phyloP scores from a whole-genome alignment of 2,888 invertebrate species.

The Pollenia griseotomentosa region DNA sequence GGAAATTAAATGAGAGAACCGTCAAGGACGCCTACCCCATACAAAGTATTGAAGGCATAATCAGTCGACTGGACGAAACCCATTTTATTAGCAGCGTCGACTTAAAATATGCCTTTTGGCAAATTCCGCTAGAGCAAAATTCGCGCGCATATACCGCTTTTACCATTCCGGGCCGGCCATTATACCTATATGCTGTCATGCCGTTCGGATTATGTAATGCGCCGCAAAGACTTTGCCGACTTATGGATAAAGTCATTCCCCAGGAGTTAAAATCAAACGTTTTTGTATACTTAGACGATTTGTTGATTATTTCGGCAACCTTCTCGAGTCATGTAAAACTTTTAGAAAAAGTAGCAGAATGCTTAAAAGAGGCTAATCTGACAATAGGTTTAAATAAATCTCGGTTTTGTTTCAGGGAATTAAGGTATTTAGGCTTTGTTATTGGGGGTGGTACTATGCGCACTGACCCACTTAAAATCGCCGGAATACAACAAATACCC shows the following conservation, averaged over 20 bases:
- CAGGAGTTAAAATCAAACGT: constrained; percentile 49
- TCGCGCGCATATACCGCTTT: constrained; percentile 45
- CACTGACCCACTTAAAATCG: constrained; percentile 60
- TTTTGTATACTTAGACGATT: constrained; percentile 56
- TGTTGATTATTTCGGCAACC: constrained; percentile 53
- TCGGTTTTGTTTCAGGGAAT: constrained; percentile 65
- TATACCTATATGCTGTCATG: constrained; percentile 63
- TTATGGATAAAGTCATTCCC: constrained; percentile 67
- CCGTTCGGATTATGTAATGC: constrained; percentile 64
- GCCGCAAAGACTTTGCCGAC: constrained; percentile 70
- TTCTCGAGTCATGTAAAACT: constrained; percentile 51
- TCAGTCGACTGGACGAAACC: constrained; percentile 49
- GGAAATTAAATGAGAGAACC: constrained; percentile 75
- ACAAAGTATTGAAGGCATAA: constrained; percentile 40
- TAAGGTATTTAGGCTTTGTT: constrained; percentile 66
- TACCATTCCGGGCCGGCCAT: constrained; percentile 36
- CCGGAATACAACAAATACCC: constrained; percentile 26
- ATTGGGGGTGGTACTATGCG: constrained; percentile 45
- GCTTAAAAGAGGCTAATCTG: constrained; percentile 52
- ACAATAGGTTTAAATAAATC: constrained; percentile 62
- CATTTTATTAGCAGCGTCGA: constrained; percentile 54
- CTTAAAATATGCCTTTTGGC: constrained; percentile 62
- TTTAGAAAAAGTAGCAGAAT: constrained; percentile 48
- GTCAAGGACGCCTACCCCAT: constrained; percentile 50
- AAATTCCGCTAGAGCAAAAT: constrained; percentile 66